phyloP scores from a whole-genome alignment of 64 coral and sea anemone species.

The Anthopleura sola region DNA sequence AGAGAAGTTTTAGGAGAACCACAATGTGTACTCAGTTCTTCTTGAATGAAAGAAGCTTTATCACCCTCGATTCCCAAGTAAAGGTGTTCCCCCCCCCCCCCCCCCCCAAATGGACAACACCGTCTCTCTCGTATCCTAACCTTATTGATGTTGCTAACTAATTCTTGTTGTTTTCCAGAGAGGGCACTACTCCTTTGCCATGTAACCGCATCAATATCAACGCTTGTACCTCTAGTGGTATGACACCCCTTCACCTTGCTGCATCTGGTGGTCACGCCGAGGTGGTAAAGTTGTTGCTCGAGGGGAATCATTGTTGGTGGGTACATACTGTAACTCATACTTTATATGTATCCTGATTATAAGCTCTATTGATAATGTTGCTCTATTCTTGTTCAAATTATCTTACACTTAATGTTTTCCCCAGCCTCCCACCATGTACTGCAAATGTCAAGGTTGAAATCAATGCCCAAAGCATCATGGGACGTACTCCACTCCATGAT shows the following conservation, averaged over 20 bases:
- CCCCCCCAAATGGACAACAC: no score
- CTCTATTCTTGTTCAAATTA: no score
- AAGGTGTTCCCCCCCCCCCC: no score
- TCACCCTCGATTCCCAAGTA: no score
- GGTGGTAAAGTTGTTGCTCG: conserved; percentile 53
- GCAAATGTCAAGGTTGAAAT: conserved; percentile 50
- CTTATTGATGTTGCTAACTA: no score
- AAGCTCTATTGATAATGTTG: no score
- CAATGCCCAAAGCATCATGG: conserved; percentile 75
- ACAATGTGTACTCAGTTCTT: no score
- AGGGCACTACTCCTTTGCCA: conserved; percentile 37
- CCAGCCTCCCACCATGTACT: conserved; percentile 65
- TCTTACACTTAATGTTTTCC: no score
- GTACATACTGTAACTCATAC: not conserved
- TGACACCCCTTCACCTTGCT: conserved; percentile 83
- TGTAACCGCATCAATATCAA: conserved; percentile 87
- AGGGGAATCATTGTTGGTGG: conserved; percentile 64
- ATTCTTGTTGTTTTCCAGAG: conserved; percentile 14
- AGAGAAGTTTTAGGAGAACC: no score
- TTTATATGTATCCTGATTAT: no score
- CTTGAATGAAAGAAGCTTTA: no score
- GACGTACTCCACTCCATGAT: conserved; percentile 82
- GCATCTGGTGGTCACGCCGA: conserved; percentile 65
- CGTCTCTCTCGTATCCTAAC: no score
- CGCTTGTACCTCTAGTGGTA: conserved; percentile 72